These are phyloP conservation scores for Euplagia quadripunctaria DNA, from an alignment of 2,888 invertebrate species.

Conservation along the genomic window DNA sequence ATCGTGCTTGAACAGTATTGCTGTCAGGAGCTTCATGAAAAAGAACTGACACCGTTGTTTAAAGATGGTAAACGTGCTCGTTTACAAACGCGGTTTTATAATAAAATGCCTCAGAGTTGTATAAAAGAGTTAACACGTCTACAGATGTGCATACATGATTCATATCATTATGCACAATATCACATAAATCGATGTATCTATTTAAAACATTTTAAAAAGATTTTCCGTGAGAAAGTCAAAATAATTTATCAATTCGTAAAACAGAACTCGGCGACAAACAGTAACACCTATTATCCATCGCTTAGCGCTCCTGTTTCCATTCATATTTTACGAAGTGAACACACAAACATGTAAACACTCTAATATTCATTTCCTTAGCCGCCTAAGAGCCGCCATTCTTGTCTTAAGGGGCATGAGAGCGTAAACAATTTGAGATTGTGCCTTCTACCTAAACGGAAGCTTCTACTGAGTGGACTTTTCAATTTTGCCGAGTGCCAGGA, in stretches of 20 bases:
- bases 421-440: conserved; percentile 79
- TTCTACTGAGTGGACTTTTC: conserved; percentile 79
- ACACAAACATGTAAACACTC: conserved; percentile 51
- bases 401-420: conserved; percentile 72
- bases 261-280: conserved; percentile 16
- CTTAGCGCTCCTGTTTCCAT: conserved; percentile 23
- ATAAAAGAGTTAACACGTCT: no score
- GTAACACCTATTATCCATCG: conserved; percentile 29
- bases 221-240: not conserved
- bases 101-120: no score
- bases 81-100: no score
- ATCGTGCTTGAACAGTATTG: no score
- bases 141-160: no score
- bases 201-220: not conserved
- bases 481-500: conserved; percentile 83
- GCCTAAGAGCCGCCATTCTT: conserved; percentile 62
- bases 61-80: no score
- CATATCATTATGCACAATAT: no score
- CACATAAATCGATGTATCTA: no score
- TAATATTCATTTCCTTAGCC: conserved; percentile 52
- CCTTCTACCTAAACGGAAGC: conserved; percentile 73
- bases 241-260: conserved; percentile 16
- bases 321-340: conserved; percentile 35
- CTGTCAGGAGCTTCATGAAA: no score
- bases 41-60: no score